A percentile compares a stretch with the other conserved stretches of the same genome.
These are phyloP conservation scores for Hestina assimilis DNA, from an alignment of 1,140 invertebrate species.

Conservation along the genomic window DNA sequence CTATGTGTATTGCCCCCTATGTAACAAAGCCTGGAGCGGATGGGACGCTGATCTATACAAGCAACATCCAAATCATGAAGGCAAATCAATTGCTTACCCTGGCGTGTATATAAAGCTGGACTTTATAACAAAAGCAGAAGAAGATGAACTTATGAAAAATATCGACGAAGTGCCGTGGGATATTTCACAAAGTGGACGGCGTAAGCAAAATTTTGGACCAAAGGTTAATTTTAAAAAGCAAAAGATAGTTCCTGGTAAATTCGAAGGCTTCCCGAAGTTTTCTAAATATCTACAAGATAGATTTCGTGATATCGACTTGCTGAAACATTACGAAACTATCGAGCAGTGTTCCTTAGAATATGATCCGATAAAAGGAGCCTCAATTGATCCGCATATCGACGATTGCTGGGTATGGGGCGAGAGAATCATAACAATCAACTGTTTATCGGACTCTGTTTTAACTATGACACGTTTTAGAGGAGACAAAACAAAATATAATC, in stretches of 20 bases:
- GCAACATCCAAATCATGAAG: slow-evolving; percentile 83
- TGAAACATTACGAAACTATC: slow-evolving; percentile 91
- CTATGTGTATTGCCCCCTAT: slow-evolving; percentile 88
- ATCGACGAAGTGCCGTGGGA: slow-evolving; percentile 93
- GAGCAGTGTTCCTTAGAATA: slow-evolving; percentile 99
- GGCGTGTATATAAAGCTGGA: slow-evolving; percentile 86
- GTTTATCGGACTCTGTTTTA: slow-evolving; percentile 90
- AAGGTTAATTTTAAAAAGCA: slow-evolving; percentile 99
- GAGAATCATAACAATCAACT: slow-evolving; percentile 95
- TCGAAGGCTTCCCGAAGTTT: slow-evolving; percentile 92
- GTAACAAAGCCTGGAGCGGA: slow-evolving; percentile 86
- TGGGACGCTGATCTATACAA: slow-evolving; percentile 81
- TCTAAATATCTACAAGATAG: slow-evolving; percentile 91
- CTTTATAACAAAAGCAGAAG: slow-evolving; percentile 88
- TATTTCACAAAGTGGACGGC: slow-evolving; percentile 95
- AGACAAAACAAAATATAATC: slow-evolving; percentile 84
- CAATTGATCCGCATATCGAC: slow-evolving; percentile 98
- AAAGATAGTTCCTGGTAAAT: slow-evolving; percentile 88
- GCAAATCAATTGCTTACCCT: slow-evolving; percentile 80
- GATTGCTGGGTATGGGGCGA: slow-evolving; percentile 99
- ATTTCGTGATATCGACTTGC: slow-evolving; percentile 81
- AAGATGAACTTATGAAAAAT: slow-evolving; percentile 81
- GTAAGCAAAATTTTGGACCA: slow-evolving; percentile 99
- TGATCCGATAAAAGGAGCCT: slow-evolving; percentile 89
- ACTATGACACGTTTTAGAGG: slow-evolving; percentile 85